Base-by-base conservation (phyloP, 1,140 invertebrate species). In the Cryptotermes secundus region DNA sequence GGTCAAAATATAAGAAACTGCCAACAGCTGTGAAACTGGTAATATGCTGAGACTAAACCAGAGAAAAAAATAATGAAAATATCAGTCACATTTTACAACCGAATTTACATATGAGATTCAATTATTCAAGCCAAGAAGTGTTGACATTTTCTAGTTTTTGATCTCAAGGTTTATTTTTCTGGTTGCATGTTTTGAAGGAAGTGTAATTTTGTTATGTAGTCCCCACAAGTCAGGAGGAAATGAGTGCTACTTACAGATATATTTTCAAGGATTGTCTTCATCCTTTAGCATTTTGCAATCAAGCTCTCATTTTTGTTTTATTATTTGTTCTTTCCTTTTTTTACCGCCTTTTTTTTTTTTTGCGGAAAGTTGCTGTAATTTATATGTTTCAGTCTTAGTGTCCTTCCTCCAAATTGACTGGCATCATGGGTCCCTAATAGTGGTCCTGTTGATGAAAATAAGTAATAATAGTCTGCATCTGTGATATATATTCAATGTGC, bases 391-490 rank as follows among this genome's bases (percentile, higher is more conserved):
- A 72, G 26, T 26, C 59, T 72, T 72, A 72, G 26, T 72, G n/a
- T 72, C 59, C 26, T 72, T 12, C n/a, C 59, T 72, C 26, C 59
- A 72, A 7, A 72, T 14, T n/a, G 26, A 31, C 14, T 72, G 59
- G n/a, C 59, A 72, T 72, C 59, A 72, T 72, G 59, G 59, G 16
- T 72, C 26, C 59, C 26, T 72, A 31, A 3, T 19, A 59, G n/a
- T 59, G 53, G 53, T 22, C 53, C 53, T 59, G 53, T 59, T 59
- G 53, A 59, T 59, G 53, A 16, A n/a, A 59, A 59, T 16, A 31
- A 72, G 59, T 72, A 72, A 72, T 72, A 72, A 72, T 72, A 72
- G 59, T 72, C 26, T 72, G n/a, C 59, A 72, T 72, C 59, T 72
- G 59, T 72, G 59, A 72, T 72, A 72, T 72, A 72, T 72, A 72